Percentiles rank a stretch among this genome's conserved stretches.
Conservation (phyloP, 2,888 invertebrate genomes). For the Proisotoma minuta region DNA sequence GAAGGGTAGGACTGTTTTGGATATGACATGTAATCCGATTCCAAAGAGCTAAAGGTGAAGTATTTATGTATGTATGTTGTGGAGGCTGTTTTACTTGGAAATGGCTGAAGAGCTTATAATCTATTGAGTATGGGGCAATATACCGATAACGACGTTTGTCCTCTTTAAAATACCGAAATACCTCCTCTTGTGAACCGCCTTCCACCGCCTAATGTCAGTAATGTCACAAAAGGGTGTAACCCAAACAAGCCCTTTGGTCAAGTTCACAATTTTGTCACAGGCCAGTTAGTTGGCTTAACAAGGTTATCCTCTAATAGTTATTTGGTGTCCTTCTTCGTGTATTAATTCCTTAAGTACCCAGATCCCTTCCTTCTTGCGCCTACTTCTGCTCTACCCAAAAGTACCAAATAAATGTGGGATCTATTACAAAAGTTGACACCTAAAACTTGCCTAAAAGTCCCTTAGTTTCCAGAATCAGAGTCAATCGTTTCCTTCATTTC, state of each 20-base stretch:
- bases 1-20: constrained; percentile 5
- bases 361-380: not conserved
- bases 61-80: not conserved
- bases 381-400: too few relatives aligned
- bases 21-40: not conserved
- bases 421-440: constrained; percentile 3
- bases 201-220: constrained; percentile 45
- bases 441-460: constrained; percentile 11
- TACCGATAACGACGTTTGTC: constrained; percentile 28
- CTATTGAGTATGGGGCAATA: constrained; percentile 10
- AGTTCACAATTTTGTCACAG: constrained; percentile 37
- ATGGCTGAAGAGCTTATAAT: not conserved
- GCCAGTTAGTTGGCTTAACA: constrained; percentile 8
- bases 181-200: constrained; percentile 45
- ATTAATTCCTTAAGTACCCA: not conserved
- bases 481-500: constrained; percentile 2
- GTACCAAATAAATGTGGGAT: not conserved
- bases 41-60: constrained; percentile 9
- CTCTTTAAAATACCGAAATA: constrained; percentile 32
- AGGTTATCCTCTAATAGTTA: constrained; percentile 14
- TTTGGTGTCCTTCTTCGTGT: constrained; percentile 5
- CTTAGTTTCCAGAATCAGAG: constrained; percentile 6
- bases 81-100: constrained; percentile 1
- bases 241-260: constrained; percentile 44
- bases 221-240: constrained; percentile 48